Base-by-base conservation (phyloP, 2,797 vertebrate species). In the Cephalopachus bancanus region DNA sequence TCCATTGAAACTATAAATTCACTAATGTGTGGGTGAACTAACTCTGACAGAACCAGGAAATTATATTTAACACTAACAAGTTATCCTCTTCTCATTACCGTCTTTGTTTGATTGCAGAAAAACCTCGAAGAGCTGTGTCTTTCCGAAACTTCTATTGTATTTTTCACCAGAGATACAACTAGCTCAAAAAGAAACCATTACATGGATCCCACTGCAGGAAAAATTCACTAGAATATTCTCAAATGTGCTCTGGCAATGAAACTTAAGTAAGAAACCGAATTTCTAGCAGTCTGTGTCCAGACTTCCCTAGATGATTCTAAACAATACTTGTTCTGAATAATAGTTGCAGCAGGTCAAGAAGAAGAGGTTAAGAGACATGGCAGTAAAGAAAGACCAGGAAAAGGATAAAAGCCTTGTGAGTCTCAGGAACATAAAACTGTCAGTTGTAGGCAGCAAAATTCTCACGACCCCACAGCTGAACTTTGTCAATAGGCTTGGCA, bases 401-500 rank as follows among this genome's bases (percentile, higher is more conserved):
- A 51, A 24, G 78, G 93, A 57, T 76, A 65, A 79, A 97, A 95
- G 92, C 97, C 97, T 92, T 86, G 96, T 92, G 71, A 93, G 92
- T 87, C 94, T 71, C 10, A 86, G 91, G 1, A 10, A 96, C 96
- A 91, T 92, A 22, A 81, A 98, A 78, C 97, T 49, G 17, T 3
- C 79, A 94, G 97, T 91, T 94, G 88, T 75, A 15, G 22, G 53
- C 7, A 87, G 95, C 91, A 92, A 91, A 89, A 98, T 98, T 98
- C 98, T 98, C 98, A 99, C 92, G 97, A 97, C 98, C 98, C 98
- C 96, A 30, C 59, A 94, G 90, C 93, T 98, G 98, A 98, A 98
- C 98, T 98, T 98, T 98, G 97, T 98, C 97, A 98, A 98, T 97
- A 98, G 95, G 62, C 93, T 98, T 98, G 98, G 98, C 98, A 97